Evolutionary conservation across 2,113 vertebrate genomes (phyloP), one percentile per base, ranked within the genome.

Genomic region (Xiphophorus couchianus): DNA sequence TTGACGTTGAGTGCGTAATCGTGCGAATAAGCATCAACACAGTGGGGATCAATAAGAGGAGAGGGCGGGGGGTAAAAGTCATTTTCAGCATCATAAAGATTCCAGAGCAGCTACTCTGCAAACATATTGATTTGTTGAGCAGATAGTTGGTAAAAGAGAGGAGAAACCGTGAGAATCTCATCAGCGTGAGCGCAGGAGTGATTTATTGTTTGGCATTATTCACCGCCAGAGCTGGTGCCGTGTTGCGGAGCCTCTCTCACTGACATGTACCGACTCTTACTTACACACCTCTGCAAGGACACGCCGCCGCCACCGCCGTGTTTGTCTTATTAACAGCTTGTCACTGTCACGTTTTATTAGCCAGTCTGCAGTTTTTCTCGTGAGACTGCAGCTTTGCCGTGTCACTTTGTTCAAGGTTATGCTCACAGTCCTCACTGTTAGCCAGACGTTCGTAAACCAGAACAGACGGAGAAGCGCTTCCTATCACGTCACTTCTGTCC

Each of bases 61-160:
- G 35, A 2, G 35, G 35, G 9, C 0, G 35, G 8, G 35, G 9
- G 35, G 61, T 10, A 71, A 54, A 76, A 71, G 44, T 42, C 33
- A 37, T 51, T 73, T 81, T 39, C 61, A 71, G 65, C 66, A 69
- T 75, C 69, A 73, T 71, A 76, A 83, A 42, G 12, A 69, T 65
- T 82, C 73, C 66, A 68, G 61, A 88, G 72, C 62, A 42, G 64
- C 74, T 10, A 73, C 66, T 79, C 62, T 33, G 80, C 58, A 77
- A 82, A 74, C 42, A 17, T 66, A 74, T 76, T 64, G 73, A 87
- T 78, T 68, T 54, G 62, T 73, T 73, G 48, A 35, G 69, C 66
- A 76, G 27, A 44, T 73, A 12, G 67, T 68, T 79, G 76, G 76
- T 70, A 63, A 73, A 77, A 75, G 28, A 77, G 28, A 69, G 37